phyloP scores from a whole-genome alignment of 92 coral and sea anemone species.

The Palythoa grandiflora region DNA sequence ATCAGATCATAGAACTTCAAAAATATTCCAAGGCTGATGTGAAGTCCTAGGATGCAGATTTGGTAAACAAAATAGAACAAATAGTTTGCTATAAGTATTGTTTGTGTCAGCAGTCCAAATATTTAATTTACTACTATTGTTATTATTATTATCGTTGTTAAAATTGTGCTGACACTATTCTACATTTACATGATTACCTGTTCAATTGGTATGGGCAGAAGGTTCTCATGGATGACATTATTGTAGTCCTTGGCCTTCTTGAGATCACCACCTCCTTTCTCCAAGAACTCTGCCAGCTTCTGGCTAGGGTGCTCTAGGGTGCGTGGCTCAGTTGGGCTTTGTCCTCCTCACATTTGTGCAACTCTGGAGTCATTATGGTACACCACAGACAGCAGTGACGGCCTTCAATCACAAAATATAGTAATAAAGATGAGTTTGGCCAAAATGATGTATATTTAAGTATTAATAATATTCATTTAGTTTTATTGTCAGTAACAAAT shows the following conservation, averaged over 20 bases:
- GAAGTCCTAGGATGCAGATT: constrained; percentile 40
- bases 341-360: constrained; percentile 1
- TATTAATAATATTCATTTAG: neutral
- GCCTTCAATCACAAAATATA: constrained; percentile 18
- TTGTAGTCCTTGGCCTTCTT: constrained; percentile 27
- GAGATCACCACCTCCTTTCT: constrained; percentile 34
- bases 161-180: neutral
- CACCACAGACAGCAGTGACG: constrained; percentile 45
- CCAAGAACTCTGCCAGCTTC: constrained; percentile 23
- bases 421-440: constrained; percentile 11
- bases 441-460: neutral
- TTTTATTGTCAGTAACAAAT: neutral
- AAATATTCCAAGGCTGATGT: constrained; percentile 27
- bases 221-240: constrained; percentile 19
- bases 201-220: constrained; percentile 5
- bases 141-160: neutral
- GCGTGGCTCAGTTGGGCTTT: constrained; percentile 33
- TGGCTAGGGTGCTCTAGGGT: constrained; percentile 19
- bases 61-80: constrained; percentile 13
- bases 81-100: neutral
- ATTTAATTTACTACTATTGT: neutral
- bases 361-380: constrained; percentile 24
- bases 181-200: constrained; percentile 22
- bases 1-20: constrained; percentile 28
- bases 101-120: constrained; percentile 2